phyloP scores from a whole-genome alignment of 2,888 invertebrate species.

The Poecilobothrus nobilitatus region DNA sequence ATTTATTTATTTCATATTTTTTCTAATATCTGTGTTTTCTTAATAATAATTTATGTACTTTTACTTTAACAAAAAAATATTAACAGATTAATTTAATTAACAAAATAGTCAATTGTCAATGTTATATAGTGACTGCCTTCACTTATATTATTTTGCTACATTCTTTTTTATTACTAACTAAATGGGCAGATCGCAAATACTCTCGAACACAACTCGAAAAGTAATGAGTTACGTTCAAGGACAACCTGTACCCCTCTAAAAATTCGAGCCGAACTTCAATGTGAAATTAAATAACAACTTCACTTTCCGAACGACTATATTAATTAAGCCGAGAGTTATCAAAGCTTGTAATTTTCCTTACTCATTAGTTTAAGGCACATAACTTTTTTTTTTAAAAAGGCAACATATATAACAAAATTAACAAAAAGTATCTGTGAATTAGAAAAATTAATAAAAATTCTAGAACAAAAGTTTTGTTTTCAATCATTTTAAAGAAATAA shows the following conservation, averaged over 20 bases:
- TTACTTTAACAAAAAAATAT: no score
- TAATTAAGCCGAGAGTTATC: not conserved
- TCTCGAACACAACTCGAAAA: not conserved
- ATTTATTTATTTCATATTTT: no score
- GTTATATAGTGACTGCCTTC: no score
- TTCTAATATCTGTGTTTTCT: no score
- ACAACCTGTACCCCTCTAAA: not conserved
- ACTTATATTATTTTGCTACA: no score
- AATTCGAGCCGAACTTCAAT: not conserved
- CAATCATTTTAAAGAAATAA: not conserved
- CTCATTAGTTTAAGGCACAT: conserved; percentile 6
- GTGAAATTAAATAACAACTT: no score
- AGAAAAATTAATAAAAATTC: not conserved
- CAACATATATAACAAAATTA: no score
- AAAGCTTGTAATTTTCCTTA: not conserved
- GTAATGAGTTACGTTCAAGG: not conserved
- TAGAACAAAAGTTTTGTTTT: not conserved
- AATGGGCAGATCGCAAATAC: not conserved
- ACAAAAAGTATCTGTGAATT: not conserved
- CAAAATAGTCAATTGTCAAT: no score
- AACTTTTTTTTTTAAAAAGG: not conserved
- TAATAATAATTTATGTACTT: no score
- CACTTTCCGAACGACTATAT: not conserved
- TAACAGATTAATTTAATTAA: no score
- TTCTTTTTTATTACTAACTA: no score